Conservation (phyloP, 2,113 vertebrate species). For the Xyrauchen texanus region DNA sequence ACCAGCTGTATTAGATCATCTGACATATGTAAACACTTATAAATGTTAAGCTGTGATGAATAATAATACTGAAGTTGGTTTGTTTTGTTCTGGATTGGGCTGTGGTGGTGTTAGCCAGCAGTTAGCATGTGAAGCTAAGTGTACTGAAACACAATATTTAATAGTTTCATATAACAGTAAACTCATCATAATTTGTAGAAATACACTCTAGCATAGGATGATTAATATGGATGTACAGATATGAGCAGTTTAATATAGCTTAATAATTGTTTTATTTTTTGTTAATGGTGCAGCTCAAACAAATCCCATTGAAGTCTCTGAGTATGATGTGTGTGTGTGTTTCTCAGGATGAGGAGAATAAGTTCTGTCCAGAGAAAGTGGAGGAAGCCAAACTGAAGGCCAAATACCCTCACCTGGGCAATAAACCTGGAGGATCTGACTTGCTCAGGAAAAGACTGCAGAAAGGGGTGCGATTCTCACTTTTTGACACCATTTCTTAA, state of each 20-base stretch:
- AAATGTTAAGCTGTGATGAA: background rate
- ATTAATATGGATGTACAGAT: no score
- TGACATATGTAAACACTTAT: background rate
- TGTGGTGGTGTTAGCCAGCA: background rate
- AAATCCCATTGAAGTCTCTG: background rate
- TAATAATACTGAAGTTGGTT: background rate
- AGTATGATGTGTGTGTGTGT: conserved; percentile 23
- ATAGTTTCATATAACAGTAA: background rate
- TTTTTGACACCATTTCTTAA: no score
- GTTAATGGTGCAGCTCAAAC: no score
- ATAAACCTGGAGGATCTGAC: conserved; percentile 94
- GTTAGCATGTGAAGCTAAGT: conserved; percentile 33
- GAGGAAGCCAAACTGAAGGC: conserved; percentile 97
- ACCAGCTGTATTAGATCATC: background rate
- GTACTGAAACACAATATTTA: background rate
- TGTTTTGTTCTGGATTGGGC: background rate
- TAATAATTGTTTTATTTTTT: no score
- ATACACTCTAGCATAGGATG: no score
- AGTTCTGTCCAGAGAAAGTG: conserved; percentile 89
- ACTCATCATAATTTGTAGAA: background rate
- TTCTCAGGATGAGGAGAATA: conserved; percentile 87
- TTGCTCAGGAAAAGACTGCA: conserved; percentile 95
- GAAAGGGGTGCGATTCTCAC: conserved; percentile 86
- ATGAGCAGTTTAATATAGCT: no score
- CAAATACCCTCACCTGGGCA: conserved; percentile 91